These are phyloP conservation scores for Aurelia aurita DNA, from an alignment of 30 jellyfish, hydroid and myxozoan genomes.

Conservation along the genomic window DNA sequence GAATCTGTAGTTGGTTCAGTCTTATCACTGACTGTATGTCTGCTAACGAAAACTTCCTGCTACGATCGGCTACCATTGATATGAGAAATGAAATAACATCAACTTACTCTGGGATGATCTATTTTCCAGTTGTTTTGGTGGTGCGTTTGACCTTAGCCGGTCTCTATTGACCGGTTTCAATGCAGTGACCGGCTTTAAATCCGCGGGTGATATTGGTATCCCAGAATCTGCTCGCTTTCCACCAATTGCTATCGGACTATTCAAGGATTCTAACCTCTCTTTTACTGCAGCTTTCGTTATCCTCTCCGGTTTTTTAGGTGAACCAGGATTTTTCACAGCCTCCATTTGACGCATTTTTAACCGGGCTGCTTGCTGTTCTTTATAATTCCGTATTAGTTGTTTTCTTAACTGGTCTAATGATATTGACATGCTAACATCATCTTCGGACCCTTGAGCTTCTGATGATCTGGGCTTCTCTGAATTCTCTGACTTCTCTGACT, in stretches of 20 bases:
- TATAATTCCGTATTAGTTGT: conserved; percentile 29
- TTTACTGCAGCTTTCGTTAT: conserved; percentile 61
- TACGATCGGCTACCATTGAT: neutral
- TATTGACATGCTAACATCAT: conserved; percentile 35
- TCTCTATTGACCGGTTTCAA: conserved; percentile 64
- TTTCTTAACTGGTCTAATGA: conserved; percentile 60
- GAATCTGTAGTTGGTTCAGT: no score
- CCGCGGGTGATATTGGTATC: conserved; percentile 59
- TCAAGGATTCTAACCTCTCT: conserved; percentile 16
- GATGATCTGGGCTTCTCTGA: conserved; percentile 1
- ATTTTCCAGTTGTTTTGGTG: neutral
- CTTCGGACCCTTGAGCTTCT: conserved; percentile 21
- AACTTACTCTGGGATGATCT: neutral
- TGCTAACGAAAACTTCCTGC: no score
- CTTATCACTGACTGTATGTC: no score
- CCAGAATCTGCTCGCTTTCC: neutral
- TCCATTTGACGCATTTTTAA: conserved; percentile 57
- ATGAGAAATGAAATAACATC: neutral
- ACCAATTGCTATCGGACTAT: conserved; percentile 5
- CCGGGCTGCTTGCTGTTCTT: conserved; percentile 58
- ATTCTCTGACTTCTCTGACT: neutral
- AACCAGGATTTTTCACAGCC: conserved; percentile 35
- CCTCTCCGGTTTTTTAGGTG: conserved; percentile 26
- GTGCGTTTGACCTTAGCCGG: neutral
- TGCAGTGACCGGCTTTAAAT: conserved; percentile 50